Evolutionary conservation across 2,888 invertebrate genomes (phyloP).

Genomic region (Hofmannophila pseudospretella): DNA sequence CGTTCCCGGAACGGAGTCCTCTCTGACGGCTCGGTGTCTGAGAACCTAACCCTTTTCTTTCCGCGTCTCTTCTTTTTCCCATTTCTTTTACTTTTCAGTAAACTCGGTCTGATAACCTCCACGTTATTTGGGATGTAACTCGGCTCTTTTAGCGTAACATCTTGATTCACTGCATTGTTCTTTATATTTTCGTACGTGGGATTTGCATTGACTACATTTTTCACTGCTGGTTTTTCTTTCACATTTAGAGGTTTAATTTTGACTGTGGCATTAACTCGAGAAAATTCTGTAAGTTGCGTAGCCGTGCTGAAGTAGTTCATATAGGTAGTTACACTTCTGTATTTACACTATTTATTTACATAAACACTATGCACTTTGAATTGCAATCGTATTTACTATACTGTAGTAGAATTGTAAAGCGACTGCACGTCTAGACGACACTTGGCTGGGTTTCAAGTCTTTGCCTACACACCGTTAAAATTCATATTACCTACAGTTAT

Average conservation of each 20-base stretch:
- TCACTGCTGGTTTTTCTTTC: conserved; percentile 31
- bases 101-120: conserved; percentile 51
- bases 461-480: conserved; percentile 27
- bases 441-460: conserved; percentile 59
- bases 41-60: conserved; percentile 64
- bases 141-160: conserved; percentile 24
- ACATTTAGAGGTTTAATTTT: conserved; percentile 32
- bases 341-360: conserved; percentile 8
- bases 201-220: conserved; percentile 37
- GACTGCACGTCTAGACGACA: conserved; percentile 38
- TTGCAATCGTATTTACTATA: conserved; percentile 39
- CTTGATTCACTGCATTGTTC: conserved; percentile 18
- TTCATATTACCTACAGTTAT: conserved; percentile 31
- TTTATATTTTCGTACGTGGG: background rate
- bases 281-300: conserved; percentile 21
- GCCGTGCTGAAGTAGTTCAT: conserved; percentile 28
- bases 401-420: conserved; percentile 39
- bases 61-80: conserved; percentile 31
- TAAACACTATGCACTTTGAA: conserved; percentile 27
- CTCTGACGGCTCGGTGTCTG: conserved; percentile 40
- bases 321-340: background rate
- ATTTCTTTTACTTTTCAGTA: conserved; percentile 44
- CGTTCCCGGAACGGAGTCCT: conserved; percentile 44
- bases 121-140: conserved; percentile 36
- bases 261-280: conserved; percentile 24